phyloP scores from a whole-genome alignment of 2,888 invertebrate species.

The Hyalella azteca region DNA sequence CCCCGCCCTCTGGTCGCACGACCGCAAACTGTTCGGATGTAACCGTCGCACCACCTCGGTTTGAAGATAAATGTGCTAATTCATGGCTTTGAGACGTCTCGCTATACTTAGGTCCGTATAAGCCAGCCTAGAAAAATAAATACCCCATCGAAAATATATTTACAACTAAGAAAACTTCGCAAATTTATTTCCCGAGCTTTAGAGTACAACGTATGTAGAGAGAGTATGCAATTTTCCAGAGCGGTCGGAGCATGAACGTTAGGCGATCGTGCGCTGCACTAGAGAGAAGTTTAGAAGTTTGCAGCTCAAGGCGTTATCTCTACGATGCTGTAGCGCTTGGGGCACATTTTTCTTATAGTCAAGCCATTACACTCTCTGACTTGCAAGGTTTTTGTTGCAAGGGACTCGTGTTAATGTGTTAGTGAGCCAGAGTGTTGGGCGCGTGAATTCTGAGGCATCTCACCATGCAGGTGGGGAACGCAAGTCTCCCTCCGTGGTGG shows the following conservation, averaged over 20 bases:
- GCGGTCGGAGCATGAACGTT: too few species aligned
- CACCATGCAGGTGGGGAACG: too few species aligned
- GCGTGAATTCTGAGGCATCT: too few species aligned
- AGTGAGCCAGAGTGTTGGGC: too few species aligned
- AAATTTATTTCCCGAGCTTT: background rate
- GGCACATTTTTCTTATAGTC: background rate
- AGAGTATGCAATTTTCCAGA: too few species aligned
- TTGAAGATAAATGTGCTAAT: constrained; percentile 9
- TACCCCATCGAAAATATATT: background rate
- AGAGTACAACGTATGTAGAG: background rate
- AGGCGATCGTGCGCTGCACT: too few species aligned
- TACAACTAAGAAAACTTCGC: background rate
- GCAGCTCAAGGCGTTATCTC: background rate
- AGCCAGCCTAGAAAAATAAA: background rate
- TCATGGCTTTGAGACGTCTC: background rate
- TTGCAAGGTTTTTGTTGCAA: background rate
- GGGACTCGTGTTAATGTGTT: background rate
- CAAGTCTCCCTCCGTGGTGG: too few species aligned
- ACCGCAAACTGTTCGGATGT: constrained; percentile 15
- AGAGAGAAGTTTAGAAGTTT: background rate
- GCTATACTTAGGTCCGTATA: background rate
- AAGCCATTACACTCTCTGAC: background rate
- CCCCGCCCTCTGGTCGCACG: constrained; percentile 19
- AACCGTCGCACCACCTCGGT: constrained; percentile 14
- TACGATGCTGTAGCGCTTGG: background rate